Conservation (phyloP, 2,888 invertebrate species). For the Limnephilus auricula region DNA sequence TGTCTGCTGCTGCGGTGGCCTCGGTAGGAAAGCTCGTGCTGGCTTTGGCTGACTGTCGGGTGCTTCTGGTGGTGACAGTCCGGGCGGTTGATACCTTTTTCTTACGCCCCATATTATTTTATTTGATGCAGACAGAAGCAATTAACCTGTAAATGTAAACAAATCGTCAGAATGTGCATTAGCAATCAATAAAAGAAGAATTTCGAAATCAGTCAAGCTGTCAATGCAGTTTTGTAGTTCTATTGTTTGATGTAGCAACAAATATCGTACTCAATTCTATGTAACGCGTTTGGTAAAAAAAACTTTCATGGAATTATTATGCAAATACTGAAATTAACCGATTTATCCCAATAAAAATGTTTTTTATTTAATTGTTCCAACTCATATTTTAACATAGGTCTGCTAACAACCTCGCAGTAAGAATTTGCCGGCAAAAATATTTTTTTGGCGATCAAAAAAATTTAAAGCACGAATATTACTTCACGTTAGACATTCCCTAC, state of each 20-base stretch:
- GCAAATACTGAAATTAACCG: conserved; percentile 4
- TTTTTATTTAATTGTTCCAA: background rate
- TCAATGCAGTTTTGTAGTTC: conserved; percentile 29
- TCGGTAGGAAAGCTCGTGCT: conserved; percentile 17
- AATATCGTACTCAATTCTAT: background rate
- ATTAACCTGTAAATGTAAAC: conserved; percentile 38
- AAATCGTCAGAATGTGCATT: background rate
- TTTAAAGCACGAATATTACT: background rate
- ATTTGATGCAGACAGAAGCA: background rate
- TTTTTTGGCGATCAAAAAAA: background rate
- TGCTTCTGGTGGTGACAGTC: conserved; percentile 49
- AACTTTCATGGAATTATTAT: background rate
- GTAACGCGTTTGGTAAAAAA: background rate
- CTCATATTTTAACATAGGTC: background rate
- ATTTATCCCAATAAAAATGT: background rate
- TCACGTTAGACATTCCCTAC: background rate
- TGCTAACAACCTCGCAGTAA: background rate
- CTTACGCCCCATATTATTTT: conserved; percentile 62
- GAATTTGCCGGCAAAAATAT: background rate
- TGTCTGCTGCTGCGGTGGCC: conserved; percentile 33
- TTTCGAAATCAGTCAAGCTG: conserved; percentile 29
- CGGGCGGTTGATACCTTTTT: conserved; percentile 54
- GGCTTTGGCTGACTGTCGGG: conserved; percentile 52
- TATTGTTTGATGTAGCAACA: conserved; percentile 26
- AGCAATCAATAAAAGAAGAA: conserved; percentile 6